A percentile compares a stretch with the other conserved stretches of the same genome.
Conservation (phyloP, 2,797 vertebrate species). For the Anguilla obscura region DNA sequence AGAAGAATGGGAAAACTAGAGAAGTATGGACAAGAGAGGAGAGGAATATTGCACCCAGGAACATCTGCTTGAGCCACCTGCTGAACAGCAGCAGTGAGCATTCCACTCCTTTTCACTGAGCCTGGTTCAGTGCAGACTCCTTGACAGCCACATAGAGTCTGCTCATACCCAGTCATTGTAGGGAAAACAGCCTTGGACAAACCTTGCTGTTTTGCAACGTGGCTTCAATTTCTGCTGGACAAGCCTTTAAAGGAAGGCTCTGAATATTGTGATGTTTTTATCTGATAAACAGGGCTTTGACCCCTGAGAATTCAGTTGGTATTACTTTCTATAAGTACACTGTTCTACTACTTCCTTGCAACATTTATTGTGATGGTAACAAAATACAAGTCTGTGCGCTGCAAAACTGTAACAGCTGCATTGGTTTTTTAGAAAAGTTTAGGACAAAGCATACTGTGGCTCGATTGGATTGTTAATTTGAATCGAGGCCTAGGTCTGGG, state of each 20-base stretch:
- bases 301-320: no score
- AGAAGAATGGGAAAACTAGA: constrained; percentile 13
- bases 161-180: not conserved
- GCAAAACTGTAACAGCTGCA: not conserved
- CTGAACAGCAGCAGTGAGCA: not conserved
- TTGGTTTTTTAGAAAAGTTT: not conserved
- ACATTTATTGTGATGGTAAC: not conserved
- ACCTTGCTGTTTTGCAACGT: not conserved
- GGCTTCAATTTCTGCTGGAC: no score
- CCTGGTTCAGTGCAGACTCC: not conserved
- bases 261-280: no score
- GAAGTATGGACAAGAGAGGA: constrained; percentile 2
- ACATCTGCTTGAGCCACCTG: constrained; percentile 21
- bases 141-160: not conserved
- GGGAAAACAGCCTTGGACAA: not conserved
- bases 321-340: no score
- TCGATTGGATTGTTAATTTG: not conserved
- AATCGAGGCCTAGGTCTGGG: not conserved
- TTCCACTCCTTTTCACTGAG: not conserved
- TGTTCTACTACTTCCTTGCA: not conserved
- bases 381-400: not conserved
- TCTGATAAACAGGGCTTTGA: no score
- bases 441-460: not conserved
- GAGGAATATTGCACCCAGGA: not conserved
- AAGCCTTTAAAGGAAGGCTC: no score